A percentile compares a stretch with the other conserved stretches of the same genome.
Conservation (phyloP, 2,797 vertebrate genomes). For the Sarcoramphus papa region DNA sequence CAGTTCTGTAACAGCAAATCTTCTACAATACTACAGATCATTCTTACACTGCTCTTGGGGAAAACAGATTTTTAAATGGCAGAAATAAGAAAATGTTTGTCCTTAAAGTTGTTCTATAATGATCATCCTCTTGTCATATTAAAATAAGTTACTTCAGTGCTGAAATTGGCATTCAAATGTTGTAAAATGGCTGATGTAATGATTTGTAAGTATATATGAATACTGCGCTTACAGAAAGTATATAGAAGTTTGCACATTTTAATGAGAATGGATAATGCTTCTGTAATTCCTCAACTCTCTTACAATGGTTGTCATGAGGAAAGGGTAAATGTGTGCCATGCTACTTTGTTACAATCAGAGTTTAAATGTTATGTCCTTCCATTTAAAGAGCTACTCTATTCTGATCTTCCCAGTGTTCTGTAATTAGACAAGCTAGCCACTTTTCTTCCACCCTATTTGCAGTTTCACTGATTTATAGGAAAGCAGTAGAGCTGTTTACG, state of each 20-base stretch:
- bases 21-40: background rate
- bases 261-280: background rate
- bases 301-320: background rate
- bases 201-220: background rate
- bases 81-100: background rate
- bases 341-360: background rate
- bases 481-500: background rate
- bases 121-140: background rate
- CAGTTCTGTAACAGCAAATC: background rate
- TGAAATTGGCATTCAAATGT: background rate
- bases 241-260: background rate
- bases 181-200: background rate
- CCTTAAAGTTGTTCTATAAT: background rate
- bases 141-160: background rate
- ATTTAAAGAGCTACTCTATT: background rate
- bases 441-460: background rate
- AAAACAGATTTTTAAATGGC: background rate
- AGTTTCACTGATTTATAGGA: constrained; percentile 21
- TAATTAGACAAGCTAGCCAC: constrained; percentile 13
- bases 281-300: background rate
- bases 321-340: background rate
- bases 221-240: background rate
- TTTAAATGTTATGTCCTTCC: background rate
- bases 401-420: background rate
- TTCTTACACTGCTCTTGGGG: background rate